phyloP scores from a whole-genome alignment of 2,797 vertebrate species.

The Karalla daura region DNA sequence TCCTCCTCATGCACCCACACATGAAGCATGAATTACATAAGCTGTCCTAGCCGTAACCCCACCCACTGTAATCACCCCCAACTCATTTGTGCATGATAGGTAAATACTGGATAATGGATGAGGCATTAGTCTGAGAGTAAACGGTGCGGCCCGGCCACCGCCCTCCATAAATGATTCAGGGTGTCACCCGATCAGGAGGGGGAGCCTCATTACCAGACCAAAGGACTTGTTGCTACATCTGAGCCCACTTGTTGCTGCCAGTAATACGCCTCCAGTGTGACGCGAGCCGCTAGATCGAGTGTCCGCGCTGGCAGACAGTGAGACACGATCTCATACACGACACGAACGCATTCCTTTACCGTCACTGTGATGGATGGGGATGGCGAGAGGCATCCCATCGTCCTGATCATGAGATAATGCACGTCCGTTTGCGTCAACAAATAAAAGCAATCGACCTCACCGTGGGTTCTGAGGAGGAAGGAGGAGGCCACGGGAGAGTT shows the following conservation, averaged over 20 bases:
- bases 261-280: conserved; percentile 36
- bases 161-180: conserved; percentile 74
- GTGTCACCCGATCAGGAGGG: conserved; percentile 61
- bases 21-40: conserved; percentile 19
- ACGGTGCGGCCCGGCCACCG: conserved; percentile 39
- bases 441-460: conserved; percentile 55
- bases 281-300: conserved; percentile 19
- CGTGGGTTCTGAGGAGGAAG: conserved; percentile 70
- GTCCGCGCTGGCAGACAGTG: conserved; percentile 15
- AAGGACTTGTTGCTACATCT: conserved; percentile 60
- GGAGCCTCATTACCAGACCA: conserved; percentile 64
- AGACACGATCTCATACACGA: conserved; percentile 9
- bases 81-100: conserved; percentile 39
- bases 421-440: no score
- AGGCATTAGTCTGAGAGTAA: conserved; percentile 47
- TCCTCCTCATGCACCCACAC: conserved; percentile 15
- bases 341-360: conserved; percentile 38
- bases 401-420: no score
- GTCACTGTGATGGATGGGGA: background rate
- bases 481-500: conserved; percentile 46
- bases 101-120: conserved; percentile 70
- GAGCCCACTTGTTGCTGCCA: conserved; percentile 50
- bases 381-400: background rate
- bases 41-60: conserved; percentile 11
- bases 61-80: conserved; percentile 50